Conservation (phyloP, 2,113 vertebrate species). For the Suncus etruscus region DNA sequence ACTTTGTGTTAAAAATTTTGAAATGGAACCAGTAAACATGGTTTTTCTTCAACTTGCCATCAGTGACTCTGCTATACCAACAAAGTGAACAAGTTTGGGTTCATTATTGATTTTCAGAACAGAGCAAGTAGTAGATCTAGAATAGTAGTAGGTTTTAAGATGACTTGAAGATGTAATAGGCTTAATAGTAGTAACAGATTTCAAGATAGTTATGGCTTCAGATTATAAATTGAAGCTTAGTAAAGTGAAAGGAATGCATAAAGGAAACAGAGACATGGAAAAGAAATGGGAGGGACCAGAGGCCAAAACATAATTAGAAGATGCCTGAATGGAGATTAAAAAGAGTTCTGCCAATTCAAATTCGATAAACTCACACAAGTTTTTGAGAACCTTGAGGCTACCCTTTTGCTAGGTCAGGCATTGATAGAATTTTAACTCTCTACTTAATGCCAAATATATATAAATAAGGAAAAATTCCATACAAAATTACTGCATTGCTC, state of each 20-base stretch:
- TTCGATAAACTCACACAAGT: not conserved
- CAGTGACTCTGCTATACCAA: not conserved
- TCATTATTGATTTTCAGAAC: not conserved
- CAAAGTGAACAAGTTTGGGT: not conserved
- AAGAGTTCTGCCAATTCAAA: not conserved
- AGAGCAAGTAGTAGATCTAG: not conserved
- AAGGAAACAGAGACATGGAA: too few relatives aligned
- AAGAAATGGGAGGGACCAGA: not conserved
- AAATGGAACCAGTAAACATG: not conserved
- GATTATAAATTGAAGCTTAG: not conserved
- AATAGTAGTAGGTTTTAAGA: not conserved
- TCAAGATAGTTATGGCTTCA: not conserved
- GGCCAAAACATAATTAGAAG: not conserved
- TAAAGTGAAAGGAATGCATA: not conserved
- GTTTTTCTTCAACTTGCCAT: not conserved
- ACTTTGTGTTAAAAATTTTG: not conserved
- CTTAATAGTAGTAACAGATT: too few relatives aligned
- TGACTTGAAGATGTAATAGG: too few relatives aligned
- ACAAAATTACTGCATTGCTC: not conserved
- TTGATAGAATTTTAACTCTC: not conserved
- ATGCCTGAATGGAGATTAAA: rapidly evolving
- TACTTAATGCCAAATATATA: not conserved
- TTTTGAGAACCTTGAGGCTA: not conserved
- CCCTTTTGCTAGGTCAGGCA: not conserved
- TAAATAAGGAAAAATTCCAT: not conserved